Percentiles rank a stretch among this genome's conserved stretches.
Conservation (phyloP, 2,888 invertebrate species). For the Toxonevra muliebris region DNA sequence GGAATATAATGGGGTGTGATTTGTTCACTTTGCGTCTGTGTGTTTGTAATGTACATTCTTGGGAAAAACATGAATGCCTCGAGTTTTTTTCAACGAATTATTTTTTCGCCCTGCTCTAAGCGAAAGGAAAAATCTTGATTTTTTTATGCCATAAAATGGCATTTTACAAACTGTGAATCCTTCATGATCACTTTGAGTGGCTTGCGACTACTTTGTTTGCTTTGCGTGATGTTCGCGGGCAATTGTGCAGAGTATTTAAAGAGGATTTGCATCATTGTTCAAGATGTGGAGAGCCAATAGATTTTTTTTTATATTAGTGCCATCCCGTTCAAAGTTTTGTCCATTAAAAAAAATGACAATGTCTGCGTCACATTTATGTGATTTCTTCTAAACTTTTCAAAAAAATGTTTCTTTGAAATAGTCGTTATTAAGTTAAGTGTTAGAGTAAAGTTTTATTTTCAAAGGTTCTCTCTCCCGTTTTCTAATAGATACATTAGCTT, state of each 20-base stretch:
- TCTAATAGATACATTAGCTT: slow-evolving; percentile 48
- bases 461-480: slow-evolving; percentile 16
- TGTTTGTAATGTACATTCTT: neutral
- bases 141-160: slow-evolving; percentile 58
- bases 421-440: slow-evolving; percentile 54
- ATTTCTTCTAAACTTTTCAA: slow-evolving; percentile 52
- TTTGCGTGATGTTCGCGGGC: slow-evolving; percentile 41
- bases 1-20: slow-evolving; percentile 57
- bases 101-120: neutral
- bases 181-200: slow-evolving; percentile 63
- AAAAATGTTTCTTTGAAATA: slow-evolving; percentile 27
- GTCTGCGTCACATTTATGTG: slow-evolving; percentile 54
- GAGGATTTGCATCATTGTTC: slow-evolving; percentile 54
- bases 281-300: neutral
- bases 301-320: slow-evolving; percentile 24
- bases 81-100: slow-evolving; percentile 12
- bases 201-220: slow-evolving; percentile 45
- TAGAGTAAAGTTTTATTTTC: slow-evolving; percentile 30
- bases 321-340: slow-evolving; percentile 40
- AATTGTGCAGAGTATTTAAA: slow-evolving; percentile 57
- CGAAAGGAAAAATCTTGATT: slow-evolving; percentile 23
- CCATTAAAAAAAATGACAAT: slow-evolving; percentile 23
- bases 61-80: slow-evolving; percentile 30
- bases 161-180: slow-evolving; percentile 64
- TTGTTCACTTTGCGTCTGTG: slow-evolving; percentile 50